Evolutionary conservation across 2,113 vertebrate genomes (phyloP), one percentile per base, ranked within the genome.

Genomic region (Lophius piscatorius): DNA sequence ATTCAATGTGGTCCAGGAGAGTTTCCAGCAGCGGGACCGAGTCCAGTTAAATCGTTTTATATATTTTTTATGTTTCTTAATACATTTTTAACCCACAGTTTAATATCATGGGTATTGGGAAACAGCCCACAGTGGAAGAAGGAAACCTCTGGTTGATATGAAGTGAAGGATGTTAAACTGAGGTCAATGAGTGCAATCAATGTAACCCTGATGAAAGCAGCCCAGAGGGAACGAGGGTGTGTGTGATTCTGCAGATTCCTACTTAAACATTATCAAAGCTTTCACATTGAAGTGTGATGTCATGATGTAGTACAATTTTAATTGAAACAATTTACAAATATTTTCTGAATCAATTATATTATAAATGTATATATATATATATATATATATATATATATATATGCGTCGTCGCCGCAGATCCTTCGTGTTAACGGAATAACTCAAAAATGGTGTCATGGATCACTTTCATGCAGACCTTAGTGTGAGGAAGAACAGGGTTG

Each of bases 11-110:
- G 66, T 31, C 17, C 44, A 23, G 3, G 54, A 55, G 3, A 18
- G 13, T 60, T 59, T 71, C 35, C 1, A 4, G 63, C 52, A 55
- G 58, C 57, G 26, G 18, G 38, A 49, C 31, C 61, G 38, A 31
- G 44, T 59, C 39, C 64, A 81, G 42, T 77, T 68, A 66, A 52
- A 63, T 24, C 38, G 40, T 82, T 82, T 76, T 69, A 80, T 73
- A 76, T 68, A 64, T 29, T 38, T 48, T 47, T 79, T 74, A 62
- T 80, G 74, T 76, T 81, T 47, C 34, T 0, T 74, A 86, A 83
- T 81, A 42, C 28, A 80, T 81, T 49, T 86, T 83, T 81, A 80
- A 86, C 56, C 56, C 26, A 14, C 31, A 61, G 42, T 78, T 76
- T 70, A 86, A 73, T 81, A 54, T 63, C 76, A 12, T 12, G 12